Evolutionary conservation across 2,113 vertebrate genomes (phyloP).

Genomic region (Macrotus californicus): DNA sequence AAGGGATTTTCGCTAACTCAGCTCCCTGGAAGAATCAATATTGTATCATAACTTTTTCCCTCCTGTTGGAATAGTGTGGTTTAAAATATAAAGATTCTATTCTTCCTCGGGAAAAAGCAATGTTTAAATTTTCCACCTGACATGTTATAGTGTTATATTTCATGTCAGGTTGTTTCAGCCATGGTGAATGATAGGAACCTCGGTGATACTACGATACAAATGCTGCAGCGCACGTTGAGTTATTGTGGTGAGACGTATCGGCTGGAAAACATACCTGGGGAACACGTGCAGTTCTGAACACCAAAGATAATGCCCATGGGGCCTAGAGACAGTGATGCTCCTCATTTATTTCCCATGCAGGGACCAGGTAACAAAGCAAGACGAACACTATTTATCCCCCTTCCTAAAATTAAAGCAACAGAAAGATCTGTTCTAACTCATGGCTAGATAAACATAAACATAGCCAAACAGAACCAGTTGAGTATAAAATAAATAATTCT

Average conservation of each 20-base stretch:
- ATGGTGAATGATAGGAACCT: conserved; percentile 72
- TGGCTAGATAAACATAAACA: neutral
- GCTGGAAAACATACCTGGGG: conserved; percentile 52
- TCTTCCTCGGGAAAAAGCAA: conserved; percentile 50
- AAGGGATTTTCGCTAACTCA: conserved; percentile 53
- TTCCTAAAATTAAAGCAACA: conserved; percentile 45
- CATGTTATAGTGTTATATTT: conserved; percentile 71
- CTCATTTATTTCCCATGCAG: conserved; percentile 65
- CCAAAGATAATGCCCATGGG: conserved; percentile 60
- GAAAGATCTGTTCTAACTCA: neutral
- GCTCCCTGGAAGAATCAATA: conserved; percentile 58
- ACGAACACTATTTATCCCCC: neutral
- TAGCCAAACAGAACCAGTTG: neutral
- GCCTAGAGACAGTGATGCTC: conserved; percentile 36
- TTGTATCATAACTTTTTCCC: neutral
- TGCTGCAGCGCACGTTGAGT: conserved; percentile 66
- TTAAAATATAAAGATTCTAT: conserved; percentile 63
- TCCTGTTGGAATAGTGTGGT: neutral
- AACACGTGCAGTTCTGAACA: conserved; percentile 52
- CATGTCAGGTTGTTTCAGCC: conserved; percentile 71
- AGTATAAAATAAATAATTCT: neutral
- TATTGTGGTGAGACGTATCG: conserved; percentile 65
- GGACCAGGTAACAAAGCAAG: neutral
- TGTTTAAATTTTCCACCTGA: conserved; percentile 78
- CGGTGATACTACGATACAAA: conserved; percentile 59